These are phyloP conservation scores for Fragum fragum DNA, from an alignment of 2,888 invertebrate species.

Conservation along the genomic window DNA sequence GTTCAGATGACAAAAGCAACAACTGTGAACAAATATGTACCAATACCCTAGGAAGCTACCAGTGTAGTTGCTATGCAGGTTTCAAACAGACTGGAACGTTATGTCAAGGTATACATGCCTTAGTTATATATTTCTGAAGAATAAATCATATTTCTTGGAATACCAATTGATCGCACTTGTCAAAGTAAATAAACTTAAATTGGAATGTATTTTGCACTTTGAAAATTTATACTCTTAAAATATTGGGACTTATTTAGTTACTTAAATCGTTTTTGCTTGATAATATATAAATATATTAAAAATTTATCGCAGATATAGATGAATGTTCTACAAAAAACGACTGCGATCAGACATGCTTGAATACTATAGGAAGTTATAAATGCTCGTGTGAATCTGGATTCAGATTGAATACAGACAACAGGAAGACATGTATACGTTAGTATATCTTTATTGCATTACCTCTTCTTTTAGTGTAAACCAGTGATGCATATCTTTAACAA, in stretches of 20 bases:
- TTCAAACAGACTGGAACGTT: not conserved
- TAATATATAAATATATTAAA: too few species aligned
- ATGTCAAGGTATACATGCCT: not conserved
- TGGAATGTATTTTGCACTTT: too few species aligned
- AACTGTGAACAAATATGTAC: not conserved
- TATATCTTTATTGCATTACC: too few species aligned
- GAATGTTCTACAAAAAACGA: not conserved
- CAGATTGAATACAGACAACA: conserved; percentile 9
- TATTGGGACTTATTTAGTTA: too few species aligned
- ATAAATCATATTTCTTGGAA: too few species aligned
- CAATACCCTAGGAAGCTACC: not conserved
- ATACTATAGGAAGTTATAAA: conserved; percentile 9
- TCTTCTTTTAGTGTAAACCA: too few species aligned
- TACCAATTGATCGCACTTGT: too few species aligned
- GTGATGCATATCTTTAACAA: too few species aligned
- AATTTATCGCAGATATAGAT: not conserved
- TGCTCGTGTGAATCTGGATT: conserved; percentile 6
- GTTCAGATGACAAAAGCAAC: not conserved
- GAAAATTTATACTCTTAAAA: too few species aligned
- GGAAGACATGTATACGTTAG: not conserved
- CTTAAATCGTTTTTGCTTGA: too few species aligned
- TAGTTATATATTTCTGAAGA: too few species aligned
- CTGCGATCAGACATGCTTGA: not conserved
- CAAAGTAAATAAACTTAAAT: too few species aligned
- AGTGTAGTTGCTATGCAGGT: not conserved